Evolutionary conservation across 1,140 invertebrate genomes (phyloP).

Genomic region (Eriosoma lanigerum): DNA sequence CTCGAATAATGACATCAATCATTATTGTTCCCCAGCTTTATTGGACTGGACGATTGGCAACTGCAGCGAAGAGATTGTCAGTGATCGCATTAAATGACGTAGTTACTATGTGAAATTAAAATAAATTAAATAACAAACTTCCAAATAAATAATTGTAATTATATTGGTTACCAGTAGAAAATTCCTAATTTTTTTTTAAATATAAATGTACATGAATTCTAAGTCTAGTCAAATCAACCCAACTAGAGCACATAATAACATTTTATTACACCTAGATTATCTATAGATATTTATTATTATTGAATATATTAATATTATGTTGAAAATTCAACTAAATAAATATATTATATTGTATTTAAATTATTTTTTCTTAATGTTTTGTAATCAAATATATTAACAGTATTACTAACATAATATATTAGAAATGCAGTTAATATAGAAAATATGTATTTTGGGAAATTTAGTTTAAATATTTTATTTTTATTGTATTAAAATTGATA

Average conservation of each 20-base stretch:
- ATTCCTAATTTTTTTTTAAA: not conserved
- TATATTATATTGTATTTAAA: constrained; percentile 18
- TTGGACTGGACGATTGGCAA: constrained; percentile 9
- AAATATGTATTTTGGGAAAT: not conserved
- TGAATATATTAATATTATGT: not conserved
- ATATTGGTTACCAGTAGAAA: constrained; percentile 24
- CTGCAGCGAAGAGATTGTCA: constrained; percentile 68
- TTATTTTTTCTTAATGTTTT: not conserved
- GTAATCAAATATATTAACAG: constrained; percentile 18
- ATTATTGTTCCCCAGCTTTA: constrained; percentile 59
- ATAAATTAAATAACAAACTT: constrained; percentile 4
- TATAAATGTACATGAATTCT: not conserved
- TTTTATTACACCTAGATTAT: constrained; percentile 30
- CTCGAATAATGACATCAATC: no score
- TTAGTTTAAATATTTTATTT: not conserved
- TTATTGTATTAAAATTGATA: not conserved
- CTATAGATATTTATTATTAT: not conserved
- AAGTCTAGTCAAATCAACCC: not conserved
- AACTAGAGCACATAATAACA: constrained; percentile 4
- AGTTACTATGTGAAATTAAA: constrained; percentile 69
- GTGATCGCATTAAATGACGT: constrained; percentile 81
- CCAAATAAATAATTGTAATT: not conserved
- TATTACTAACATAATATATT: constrained; percentile 17
- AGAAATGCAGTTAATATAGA: not conserved
- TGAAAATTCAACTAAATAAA: constrained; percentile 15